Base-by-base conservation (phyloP, 2,888 invertebrate species). In the Drosophila melanocephala region DNA sequence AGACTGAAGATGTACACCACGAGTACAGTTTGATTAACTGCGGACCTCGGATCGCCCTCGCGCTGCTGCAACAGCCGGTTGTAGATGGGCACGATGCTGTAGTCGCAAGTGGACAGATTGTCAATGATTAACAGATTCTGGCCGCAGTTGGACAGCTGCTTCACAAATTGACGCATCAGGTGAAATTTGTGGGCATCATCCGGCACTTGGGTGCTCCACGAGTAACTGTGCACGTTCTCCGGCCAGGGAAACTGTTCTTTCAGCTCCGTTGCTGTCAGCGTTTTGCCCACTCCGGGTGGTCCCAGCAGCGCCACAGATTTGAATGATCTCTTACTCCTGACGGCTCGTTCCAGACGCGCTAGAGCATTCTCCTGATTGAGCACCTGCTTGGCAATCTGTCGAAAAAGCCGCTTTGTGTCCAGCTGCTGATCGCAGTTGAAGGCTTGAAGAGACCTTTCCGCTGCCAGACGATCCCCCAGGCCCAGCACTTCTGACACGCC, bases 41-140 rank as follows among this genome's bases (percentile, higher is more conserved):
- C 73, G 14, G 53, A 37, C 9, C 4, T 39, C 7, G 26, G 14
- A 12, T 77, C 60, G 4, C 76, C 79, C 9, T 77, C 79, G 5
- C 84, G 89, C 7, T 84, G 72, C 22, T 47, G 42, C n/a, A 86
- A 42, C 44, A 86, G n/a, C 16, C 58, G 50, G n/a, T 86, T 89
- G 47, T 59, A 84, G 57, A 78, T 84, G 59, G 77, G 60, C 53
- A 86, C 84, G 10, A 86, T 62, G 16, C 67, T 55, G 16, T 81
- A 60, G 28, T 86, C 89, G 32, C 84, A 84, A 14, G 79, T 50
- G 16, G 61, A 19, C 6, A 92, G 67, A 68, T 91, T 83, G 57
- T 92, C 92, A 22, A 92, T 87, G 47, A 92, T 77, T 10, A 92
- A 61, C 53, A 92, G 71, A 73, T 92, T 92, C 10, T 83, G 79